phyloP scores from a whole-genome alignment of 2,888 invertebrate species.

The Agrilus cyanescens region DNA sequence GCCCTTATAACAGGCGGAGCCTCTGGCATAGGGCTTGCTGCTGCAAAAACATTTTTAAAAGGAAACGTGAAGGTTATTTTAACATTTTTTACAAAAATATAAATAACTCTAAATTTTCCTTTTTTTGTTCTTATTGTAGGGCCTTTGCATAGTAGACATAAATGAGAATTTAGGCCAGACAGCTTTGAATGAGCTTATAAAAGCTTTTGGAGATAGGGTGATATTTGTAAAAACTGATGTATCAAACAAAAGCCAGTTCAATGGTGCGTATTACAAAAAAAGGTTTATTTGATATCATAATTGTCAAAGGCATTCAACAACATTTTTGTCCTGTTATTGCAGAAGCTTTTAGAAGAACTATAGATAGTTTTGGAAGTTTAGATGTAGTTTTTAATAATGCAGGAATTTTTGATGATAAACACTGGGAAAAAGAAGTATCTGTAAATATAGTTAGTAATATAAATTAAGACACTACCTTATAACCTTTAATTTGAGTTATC shows the following conservation, averaged over 20 bases:
- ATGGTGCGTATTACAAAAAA: slow-evolving; percentile 36
- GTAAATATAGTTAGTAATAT: slow-evolving; percentile 20
- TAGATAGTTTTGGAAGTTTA: slow-evolving; percentile 33
- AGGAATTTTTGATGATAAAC: slow-evolving; percentile 59
- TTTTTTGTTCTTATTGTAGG: slow-evolving; percentile 12
- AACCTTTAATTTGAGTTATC: neutral
- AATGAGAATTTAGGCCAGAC: slow-evolving; percentile 39
- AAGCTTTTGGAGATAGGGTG: slow-evolving; percentile 51
- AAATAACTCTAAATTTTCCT: neutral
- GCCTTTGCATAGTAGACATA: slow-evolving; percentile 16
- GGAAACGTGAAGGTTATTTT: no score
- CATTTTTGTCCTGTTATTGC: slow-evolving; percentile 5
- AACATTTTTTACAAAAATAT: slow-evolving; percentile 10
- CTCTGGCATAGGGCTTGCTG: no score
- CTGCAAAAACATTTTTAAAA: no score
- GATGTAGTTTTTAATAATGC: slow-evolving; percentile 55
- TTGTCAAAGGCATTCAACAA: neutral
- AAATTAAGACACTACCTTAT: neutral
- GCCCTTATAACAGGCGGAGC: no score
- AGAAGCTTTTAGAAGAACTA: slow-evolving; percentile 35
- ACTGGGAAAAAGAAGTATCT: slow-evolving; percentile 58
- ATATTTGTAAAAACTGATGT: slow-evolving; percentile 58
- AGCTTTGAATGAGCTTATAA: slow-evolving; percentile 45
- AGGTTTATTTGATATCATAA: neutral
- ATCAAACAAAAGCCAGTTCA: slow-evolving; percentile 58